Conservation (phyloP, 1,140 invertebrate species). For the Diploscapter pachys region DNA sequence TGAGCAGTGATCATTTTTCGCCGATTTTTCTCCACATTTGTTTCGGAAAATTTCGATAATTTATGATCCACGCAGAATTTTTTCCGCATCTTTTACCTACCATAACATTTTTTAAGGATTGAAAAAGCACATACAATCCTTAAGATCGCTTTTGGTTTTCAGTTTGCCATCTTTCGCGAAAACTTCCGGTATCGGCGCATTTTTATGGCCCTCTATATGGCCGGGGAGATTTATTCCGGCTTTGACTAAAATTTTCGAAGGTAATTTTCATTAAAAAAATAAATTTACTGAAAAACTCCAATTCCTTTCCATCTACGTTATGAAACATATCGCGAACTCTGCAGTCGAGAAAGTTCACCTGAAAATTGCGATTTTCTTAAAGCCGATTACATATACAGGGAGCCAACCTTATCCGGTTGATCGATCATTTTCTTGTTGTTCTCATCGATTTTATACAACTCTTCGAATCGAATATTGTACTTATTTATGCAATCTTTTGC, state of each 20-base stretch:
- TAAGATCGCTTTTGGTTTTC: constrained; percentile 32
- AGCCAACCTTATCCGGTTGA: constrained; percentile 15
- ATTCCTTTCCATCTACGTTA: constrained; percentile 43
- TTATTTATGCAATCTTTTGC: constrained; percentile 27
- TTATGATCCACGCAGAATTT: too few relatives aligned
- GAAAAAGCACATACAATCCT: constrained; percentile 21
- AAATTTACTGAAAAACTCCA: constrained; percentile 39
- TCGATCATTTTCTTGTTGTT: constrained; percentile 26
- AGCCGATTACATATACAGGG: background rate
- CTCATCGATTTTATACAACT: constrained; percentile 35
- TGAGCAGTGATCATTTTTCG: too few relatives aligned
- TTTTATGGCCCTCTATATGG: constrained; percentile 41
- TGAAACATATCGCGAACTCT: constrained; percentile 47
- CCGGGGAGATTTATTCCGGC: constrained; percentile 37
- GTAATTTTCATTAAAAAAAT: background rate
- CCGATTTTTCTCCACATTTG: too few relatives aligned
- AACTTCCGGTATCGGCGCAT: constrained; percentile 45
- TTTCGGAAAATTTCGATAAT: too few relatives aligned
- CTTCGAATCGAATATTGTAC: constrained; percentile 41
- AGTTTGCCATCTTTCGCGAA: constrained; percentile 31
- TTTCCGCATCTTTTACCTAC: too few relatives aligned
- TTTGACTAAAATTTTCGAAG: background rate
- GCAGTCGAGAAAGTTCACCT: constrained; percentile 42
- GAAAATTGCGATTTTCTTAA: background rate
- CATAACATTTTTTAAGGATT: background rate